Percentiles rank a stretch among this genome's conserved stretches.
Evolutionary conservation across 2,888 invertebrate genomes (phyloP).

Genomic region (Sinelater perroti): DNA sequence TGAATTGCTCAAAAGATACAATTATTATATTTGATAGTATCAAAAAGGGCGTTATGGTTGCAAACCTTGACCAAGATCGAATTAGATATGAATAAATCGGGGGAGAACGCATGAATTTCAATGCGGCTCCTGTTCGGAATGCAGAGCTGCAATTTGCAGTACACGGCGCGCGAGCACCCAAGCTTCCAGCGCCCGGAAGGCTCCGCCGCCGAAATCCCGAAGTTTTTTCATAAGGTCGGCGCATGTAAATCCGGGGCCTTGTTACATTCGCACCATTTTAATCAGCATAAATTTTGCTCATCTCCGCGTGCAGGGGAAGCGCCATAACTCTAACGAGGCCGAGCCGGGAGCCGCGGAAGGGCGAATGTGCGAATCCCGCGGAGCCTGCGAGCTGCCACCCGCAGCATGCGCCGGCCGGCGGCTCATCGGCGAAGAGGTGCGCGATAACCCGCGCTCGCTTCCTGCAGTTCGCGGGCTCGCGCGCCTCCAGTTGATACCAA

Average conservation of each 20-base stretch:
- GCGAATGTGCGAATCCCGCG: slow-evolving; percentile 30
- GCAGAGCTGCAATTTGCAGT: too few relatives aligned
- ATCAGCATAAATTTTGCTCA: slow-evolving; percentile 55
- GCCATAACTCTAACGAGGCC: slow-evolving; percentile 44
- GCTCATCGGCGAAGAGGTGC: slow-evolving; percentile 33
- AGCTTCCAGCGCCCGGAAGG: too few relatives aligned
- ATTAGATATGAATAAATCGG: too few relatives aligned
- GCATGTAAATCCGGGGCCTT: slow-evolving; percentile 50
- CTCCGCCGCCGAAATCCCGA: slow-evolving; percentile 31
- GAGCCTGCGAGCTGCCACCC: slow-evolving; percentile 26
- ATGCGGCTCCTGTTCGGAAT: too few relatives aligned
- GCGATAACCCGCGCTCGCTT: slow-evolving; percentile 40
- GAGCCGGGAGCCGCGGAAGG: slow-evolving; percentile 31
- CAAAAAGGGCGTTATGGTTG: too few relatives aligned
- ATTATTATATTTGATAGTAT: too few relatives aligned
- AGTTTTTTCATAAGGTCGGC: slow-evolving; percentile 36
- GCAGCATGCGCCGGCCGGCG: slow-evolving; percentile 33
- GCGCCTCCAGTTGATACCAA: slow-evolving; percentile 44
- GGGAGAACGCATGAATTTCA: too few relatives aligned
- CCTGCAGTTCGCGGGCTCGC: slow-evolving; percentile 41
- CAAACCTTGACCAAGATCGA: too few relatives aligned
- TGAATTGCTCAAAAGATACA: too few relatives aligned
- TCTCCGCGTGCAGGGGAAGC: slow-evolving; percentile 47
- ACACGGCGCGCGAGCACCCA: too few relatives aligned
- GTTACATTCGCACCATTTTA: slow-evolving; percentile 54